Base-by-base conservation (phyloP, 2,888 invertebrate genomes). In the Lasioglossum pauxillum region DNA sequence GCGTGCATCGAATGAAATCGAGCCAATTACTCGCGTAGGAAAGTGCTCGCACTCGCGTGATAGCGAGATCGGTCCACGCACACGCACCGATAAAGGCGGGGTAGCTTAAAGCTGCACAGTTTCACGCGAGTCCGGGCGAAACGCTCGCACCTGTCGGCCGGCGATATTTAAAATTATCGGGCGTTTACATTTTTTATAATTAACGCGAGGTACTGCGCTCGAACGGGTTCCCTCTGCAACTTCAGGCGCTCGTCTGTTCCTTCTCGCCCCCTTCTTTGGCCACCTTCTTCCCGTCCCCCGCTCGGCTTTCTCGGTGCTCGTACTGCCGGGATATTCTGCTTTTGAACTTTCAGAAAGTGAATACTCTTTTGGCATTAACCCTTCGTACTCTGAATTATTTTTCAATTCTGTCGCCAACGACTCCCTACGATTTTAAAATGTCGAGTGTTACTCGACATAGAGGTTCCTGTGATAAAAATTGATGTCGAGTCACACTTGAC, bases 101-200 rank as follows among this genome's bases (percentile, higher is more conserved):
- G 49, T 75, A 27, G 69, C 31, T 64, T 82, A 74, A 80, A 83
- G 75, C 78, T 67, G 79, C 69, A 80, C 69, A 73, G 53, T 88
- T 80, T 77, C 79, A 80, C 86, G 84, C 80, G 64, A 73, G 71
- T 38, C 23, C 71, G 1, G 31, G 69, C 44, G 53, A 67, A 71
- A 77, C 75, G 27, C 76, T 71, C 78, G 83, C 89, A 89, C 89
- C 85, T 84, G 89, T 89, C 89, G 82, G 14, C 7, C 14, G 76
- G 69, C 80, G 72, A 71, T 85, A 87, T 85, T 72, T 81, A 64
- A 84, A 90, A 82, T 89, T 85, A 85, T 77, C 83, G 72, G n/a
- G n/a, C 80, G 81, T 78, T 82, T 73, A 53, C 72, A 44, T 71
- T 75, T 71, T 79, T 81, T 60, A 72, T 73, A 87, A 87, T 87